A percentile compares a stretch with the other conserved stretches of the same genome.
Evolutionary conservation across 1,140 invertebrate species (phyloP).

Genomic region (Bradynema listronoti): DNA sequence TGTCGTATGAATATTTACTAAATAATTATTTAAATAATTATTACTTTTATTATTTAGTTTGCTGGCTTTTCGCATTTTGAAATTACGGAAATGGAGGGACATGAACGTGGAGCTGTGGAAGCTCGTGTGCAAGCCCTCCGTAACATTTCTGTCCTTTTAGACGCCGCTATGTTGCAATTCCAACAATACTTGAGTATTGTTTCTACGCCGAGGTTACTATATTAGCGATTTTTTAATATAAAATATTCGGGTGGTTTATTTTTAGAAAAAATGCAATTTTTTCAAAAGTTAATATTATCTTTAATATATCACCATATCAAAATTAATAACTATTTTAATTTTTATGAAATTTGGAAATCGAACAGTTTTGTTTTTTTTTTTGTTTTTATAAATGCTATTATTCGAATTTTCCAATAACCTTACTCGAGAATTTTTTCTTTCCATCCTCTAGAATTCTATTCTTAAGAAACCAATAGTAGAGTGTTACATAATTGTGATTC

Average conservation of each 20-base stretch:
- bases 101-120: constrained; percentile 75
- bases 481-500: too few species aligned
- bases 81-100: constrained; percentile 77
- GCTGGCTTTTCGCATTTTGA: constrained; percentile 71
- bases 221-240: background rate
- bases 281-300: background rate
- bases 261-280: background rate
- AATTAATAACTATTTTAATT: background rate
- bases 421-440: too few species aligned
- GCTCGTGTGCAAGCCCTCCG: constrained; percentile 75
- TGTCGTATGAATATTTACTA: too few species aligned
- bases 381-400: too few species aligned
- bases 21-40: too few species aligned
- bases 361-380: background rate
- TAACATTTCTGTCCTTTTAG: constrained; percentile 78
- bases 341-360: background rate
- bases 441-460: too few species aligned
- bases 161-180: constrained; percentile 79
- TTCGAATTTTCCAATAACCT: too few species aligned
- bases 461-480: too few species aligned
- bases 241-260: background rate
- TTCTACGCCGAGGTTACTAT: background rate
- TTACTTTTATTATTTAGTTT: constrained; percentile 25
- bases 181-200: constrained; percentile 68
- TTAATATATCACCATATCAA: background rate